Conservation (phyloP, 1,140 invertebrate genomes). For the Drosophila murphyi region DNA sequence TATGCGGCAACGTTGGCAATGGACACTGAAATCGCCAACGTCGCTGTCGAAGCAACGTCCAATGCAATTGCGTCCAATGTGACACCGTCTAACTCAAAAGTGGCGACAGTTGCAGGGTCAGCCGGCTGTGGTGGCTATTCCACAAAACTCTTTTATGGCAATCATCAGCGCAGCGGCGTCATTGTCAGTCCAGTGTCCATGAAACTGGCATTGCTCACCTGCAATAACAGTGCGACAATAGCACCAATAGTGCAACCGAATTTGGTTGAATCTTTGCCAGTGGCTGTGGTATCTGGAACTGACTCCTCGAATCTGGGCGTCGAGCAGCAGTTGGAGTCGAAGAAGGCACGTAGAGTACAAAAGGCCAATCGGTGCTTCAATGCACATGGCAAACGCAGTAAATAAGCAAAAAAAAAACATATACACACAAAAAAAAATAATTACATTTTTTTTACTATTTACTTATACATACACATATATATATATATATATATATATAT, state of each 20-base stretch:
- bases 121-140: slow-evolving; percentile 58
- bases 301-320: slow-evolving; percentile 3
- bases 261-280: neutral
- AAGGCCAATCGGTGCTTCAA: slow-evolving; percentile 81
- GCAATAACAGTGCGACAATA: slow-evolving; percentile 5
- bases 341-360: slow-evolving; percentile 85
- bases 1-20: slow-evolving; percentile 31
- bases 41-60: slow-evolving; percentile 25
- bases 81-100: slow-evolving; percentile 48
- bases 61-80: slow-evolving; percentile 69
- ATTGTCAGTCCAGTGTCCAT: slow-evolving; percentile 79
- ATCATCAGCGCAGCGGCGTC: slow-evolving; percentile 71
- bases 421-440: slow-evolving; percentile 28
- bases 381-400: slow-evolving; percentile 83
- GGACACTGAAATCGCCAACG: slow-evolving; percentile 30
- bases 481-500: slow-evolving; percentile 70
- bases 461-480: slow-evolving; percentile 60
- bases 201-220: slow-evolving; percentile 27
- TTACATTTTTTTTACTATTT: slow-evolving; percentile 62
- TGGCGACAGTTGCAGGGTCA: neutral
- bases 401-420: slow-evolving; percentile 69
- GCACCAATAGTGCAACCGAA: neutral
- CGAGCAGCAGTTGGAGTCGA: slow-evolving; percentile 66
- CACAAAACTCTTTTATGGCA: slow-evolving; percentile 75
- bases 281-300: slow-evolving; percentile 6